These are phyloP conservation scores for Nannoperca obscura DNA, from an alignment of 2,797 vertebrate species.

Conservation along the genomic window DNA sequence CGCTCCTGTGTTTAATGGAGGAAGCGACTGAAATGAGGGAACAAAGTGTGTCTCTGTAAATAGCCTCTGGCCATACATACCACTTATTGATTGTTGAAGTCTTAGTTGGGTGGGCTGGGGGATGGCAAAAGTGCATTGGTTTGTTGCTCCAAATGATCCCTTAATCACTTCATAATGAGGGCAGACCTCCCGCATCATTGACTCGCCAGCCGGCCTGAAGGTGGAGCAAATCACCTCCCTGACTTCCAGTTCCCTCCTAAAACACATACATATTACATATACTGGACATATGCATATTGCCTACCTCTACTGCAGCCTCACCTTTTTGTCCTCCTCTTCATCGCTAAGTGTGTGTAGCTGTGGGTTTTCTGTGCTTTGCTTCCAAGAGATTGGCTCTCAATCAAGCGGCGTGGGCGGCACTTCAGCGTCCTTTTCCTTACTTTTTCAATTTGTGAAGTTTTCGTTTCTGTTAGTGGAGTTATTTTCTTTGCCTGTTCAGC, in stretches of 20 bases:
- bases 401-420: conserved; percentile 46
- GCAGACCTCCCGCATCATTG: conserved; percentile 72
- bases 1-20: conserved; percentile 41
- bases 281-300: not conserved
- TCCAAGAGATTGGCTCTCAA: conserved; percentile 56
- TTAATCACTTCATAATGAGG: conserved; percentile 83
- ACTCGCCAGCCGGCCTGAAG: conserved; percentile 72
- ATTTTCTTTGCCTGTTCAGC: conserved; percentile 51
- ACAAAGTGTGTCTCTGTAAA: conserved; percentile 49
- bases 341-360: conserved; percentile 2
- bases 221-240: conserved; percentile 43
- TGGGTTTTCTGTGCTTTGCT: conserved; percentile 19
- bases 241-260: not conserved
- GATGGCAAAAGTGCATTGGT: conserved; percentile 55
- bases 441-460: conserved; percentile 70
- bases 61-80: conserved; percentile 62
- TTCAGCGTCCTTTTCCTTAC: conserved; percentile 24
- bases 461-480: conserved; percentile 44
- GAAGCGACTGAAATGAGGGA: conserved; percentile 48
- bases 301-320: conserved; percentile 5
- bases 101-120: conserved; percentile 41
- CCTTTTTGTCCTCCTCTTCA: conserved; percentile 18
- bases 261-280: not conserved
- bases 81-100: conserved; percentile 70
- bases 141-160: conserved; percentile 77